Evolutionary conservation across 2,888 invertebrate genomes (phyloP), one percentile per base, ranked within the genome.

Genomic region (Acholoe squamosa): DNA sequence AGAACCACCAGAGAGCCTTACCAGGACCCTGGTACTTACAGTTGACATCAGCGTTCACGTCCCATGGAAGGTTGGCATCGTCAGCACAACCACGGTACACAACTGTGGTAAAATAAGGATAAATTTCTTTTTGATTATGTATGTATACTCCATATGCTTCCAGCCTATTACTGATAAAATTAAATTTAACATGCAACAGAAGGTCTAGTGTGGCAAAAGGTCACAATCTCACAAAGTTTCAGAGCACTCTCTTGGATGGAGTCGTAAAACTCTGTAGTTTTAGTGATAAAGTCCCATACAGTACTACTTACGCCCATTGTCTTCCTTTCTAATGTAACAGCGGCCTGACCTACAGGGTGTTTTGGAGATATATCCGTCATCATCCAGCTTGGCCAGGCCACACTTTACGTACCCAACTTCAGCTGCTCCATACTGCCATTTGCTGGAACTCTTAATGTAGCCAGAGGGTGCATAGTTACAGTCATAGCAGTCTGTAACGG

Each of bases 1-100:
- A 91, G 89, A 91, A 91, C 84, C 86, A 91, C 90, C 91, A 91
- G 52, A 89, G 34, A 43, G 91, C 84, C 67, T 67, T 76, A 54
- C 51, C 33, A 33, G 76, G 76, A 0, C 91, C 91, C 86, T 91
- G 89, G 67, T 90, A 91, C 34, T 89, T 67, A 84, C 90, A 90
- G 51, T 86, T 84, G 1, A 61, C 28, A 28, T 84, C 43, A 16
- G 67, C 22, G n/a, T 34, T 84, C 43, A 90, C 90, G n/a, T 71
- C 84, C 76, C 34, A 90, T 0, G 90, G 90, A 0, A 90, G 67
- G 51, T 86, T 90, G 34, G 7, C 67, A 14, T 34, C 0, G 90
- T 90, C 90, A 22, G 67, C 90, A 34, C 90, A 90, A 1, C 90
- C 90, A 14, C 90, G 31, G 86, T 90, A 90, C 25, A 90, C 86